Conservation (phyloP, 2,113 vertebrate genomes). For the Neolamprologus sp. region DNA sequence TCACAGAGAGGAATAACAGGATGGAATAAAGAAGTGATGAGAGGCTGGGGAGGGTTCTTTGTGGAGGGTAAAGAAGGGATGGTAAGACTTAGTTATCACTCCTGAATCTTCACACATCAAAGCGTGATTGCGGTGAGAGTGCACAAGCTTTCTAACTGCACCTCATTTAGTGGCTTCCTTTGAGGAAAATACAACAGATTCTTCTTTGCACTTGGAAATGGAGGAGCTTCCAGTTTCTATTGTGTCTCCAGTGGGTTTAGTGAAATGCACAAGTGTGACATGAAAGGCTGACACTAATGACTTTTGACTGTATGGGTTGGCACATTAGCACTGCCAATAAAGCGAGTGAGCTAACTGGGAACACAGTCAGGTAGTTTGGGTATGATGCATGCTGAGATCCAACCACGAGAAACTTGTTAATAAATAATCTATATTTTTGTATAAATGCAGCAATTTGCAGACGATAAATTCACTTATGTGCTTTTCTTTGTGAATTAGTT, state of each 20-base stretch:
- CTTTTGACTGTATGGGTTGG: background rate
- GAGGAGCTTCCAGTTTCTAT: background rate
- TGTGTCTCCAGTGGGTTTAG: background rate
- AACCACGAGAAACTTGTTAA: background rate
- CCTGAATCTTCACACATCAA: constrained; percentile 42
- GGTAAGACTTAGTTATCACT: constrained; percentile 39
- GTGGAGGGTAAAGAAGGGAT: constrained; percentile 31
- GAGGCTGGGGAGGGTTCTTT: constrained; percentile 1
- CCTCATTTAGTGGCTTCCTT: constrained; percentile 27
- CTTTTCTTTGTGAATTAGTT: constrained; percentile 55
- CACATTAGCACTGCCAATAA: background rate
- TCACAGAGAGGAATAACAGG: constrained; percentile 7
- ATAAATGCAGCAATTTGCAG: background rate
- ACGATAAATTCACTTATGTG: background rate
- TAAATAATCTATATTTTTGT: background rate
- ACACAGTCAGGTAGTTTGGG: background rate
- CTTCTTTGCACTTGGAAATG: background rate
- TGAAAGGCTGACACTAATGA: background rate
- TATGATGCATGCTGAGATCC: background rate
- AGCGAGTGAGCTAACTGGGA: background rate
- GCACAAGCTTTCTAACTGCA: background rate
- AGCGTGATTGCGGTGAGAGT: constrained; percentile 14
- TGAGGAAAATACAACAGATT: constrained; percentile 8
- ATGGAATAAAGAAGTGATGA: background rate
- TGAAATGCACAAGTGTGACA: constrained; percentile 1